Conservation (phyloP, 2,797 vertebrate species). For the Pitangus sulphuratus region DNA sequence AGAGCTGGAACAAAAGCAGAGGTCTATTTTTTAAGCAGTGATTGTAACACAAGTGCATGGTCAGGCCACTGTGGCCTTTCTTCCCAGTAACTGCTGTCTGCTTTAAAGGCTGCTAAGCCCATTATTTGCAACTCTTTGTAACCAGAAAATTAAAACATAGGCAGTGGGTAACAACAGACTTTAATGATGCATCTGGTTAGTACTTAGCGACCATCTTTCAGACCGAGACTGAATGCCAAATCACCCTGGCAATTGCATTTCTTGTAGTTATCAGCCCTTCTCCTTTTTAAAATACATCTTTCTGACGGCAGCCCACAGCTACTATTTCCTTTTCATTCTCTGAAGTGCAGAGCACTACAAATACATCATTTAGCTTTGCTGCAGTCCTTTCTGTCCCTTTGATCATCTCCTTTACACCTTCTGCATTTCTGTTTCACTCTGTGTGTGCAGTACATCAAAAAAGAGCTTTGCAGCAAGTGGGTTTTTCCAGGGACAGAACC, state of each 20-base stretch:
- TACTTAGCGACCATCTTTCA: background rate
- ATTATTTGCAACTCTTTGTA: background rate
- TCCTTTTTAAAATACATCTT: constrained; percentile 29
- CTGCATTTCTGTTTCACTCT: background rate
- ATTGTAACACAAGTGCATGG: background rate
- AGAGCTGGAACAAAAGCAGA: background rate
- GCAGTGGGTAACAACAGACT: background rate
- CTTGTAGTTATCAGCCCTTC: constrained; percentile 1
- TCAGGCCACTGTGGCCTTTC: background rate
- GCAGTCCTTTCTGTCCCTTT: constrained; percentile 36
- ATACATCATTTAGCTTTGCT: constrained; percentile 42
- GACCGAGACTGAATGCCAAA: background rate
- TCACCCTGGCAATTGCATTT: background rate
- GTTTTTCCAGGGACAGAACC: background rate
- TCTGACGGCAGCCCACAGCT: constrained; percentile 2
- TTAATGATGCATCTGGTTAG: background rate
- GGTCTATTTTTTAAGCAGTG: background rate
- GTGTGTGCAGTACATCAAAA: background rate
- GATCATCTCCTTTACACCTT: constrained; percentile 32
- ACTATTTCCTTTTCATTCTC: constrained; percentile 24
- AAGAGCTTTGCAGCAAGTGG: background rate
- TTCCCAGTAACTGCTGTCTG: background rate
- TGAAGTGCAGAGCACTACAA: constrained; percentile 36
- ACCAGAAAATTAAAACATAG: background rate
- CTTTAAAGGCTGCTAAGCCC: background rate